Evolutionary conservation across 2,888 invertebrate genomes (phyloP).

Genomic region (Pandemis heparana): DNA sequence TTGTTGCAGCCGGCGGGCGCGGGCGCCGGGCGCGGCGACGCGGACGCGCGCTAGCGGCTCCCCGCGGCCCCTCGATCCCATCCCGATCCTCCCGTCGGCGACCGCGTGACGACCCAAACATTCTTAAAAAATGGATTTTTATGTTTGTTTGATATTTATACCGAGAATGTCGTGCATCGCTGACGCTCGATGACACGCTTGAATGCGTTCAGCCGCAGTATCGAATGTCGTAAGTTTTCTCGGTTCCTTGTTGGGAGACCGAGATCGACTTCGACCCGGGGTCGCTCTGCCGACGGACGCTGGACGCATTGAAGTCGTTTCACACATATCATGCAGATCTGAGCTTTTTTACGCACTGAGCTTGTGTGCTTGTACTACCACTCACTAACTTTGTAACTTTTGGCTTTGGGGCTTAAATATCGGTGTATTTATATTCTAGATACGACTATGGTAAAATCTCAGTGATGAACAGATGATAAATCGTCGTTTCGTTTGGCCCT

Average conservation of each 20-base stretch:
- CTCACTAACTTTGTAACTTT: conserved; percentile 40
- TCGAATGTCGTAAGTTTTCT: conserved; percentile 52
- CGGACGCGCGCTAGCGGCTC: conserved; percentile 48
- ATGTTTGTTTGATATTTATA: conserved; percentile 26
- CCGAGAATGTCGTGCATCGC: conserved; percentile 19
- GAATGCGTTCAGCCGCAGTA: conserved; percentile 41
- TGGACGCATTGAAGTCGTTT: conserved; percentile 47
- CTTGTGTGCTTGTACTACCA: conserved; percentile 44
- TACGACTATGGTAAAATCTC: conserved; percentile 39
- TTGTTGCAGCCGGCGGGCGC: conserved; percentile 5
- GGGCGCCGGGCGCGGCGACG: conserved; percentile 49
- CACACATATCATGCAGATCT: conserved; percentile 3
- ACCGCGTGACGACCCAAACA: conserved; percentile 34
- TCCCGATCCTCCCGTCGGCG: conserved; percentile 38
- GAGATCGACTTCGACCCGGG: conserved; percentile 53
- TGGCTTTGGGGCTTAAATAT: conserved; percentile 45
- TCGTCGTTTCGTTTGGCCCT: conserved; percentile 47
- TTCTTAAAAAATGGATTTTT: conserved; percentile 26
- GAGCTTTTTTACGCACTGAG: conserved; percentile 45
- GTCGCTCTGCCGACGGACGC: conserved; percentile 24
- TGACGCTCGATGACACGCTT: conserved; percentile 31
- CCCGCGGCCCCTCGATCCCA: conserved; percentile 45
- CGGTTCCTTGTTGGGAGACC: conserved; percentile 52
- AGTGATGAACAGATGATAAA: conserved; percentile 33
- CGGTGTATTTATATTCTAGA: conserved; percentile 42